phyloP scores from a whole-genome alignment of 2,113 vertebrate genomes.

The Lycocorax pyrrhopterus region DNA sequence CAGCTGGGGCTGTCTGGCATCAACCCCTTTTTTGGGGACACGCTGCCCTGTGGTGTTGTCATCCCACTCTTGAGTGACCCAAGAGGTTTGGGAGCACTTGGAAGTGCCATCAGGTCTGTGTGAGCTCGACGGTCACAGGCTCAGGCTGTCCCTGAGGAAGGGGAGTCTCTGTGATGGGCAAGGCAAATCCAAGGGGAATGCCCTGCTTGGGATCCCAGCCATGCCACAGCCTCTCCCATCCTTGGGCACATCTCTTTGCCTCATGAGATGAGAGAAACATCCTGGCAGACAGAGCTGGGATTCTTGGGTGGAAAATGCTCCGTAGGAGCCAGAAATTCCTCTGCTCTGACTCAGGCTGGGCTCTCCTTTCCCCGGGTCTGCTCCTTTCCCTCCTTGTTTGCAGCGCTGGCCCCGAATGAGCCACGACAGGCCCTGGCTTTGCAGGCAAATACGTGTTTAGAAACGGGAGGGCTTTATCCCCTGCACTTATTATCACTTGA shows the following conservation, averaged over 20 bases:
- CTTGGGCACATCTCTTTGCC: neutral
- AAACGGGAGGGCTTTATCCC: conserved; percentile 29
- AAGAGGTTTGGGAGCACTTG: neutral
- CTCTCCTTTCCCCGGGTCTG: neutral
- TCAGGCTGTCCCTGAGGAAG: neutral
- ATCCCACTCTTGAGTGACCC: neutral
- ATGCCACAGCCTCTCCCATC: neutral
- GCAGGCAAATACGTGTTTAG: neutral
- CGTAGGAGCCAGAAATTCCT: neutral
- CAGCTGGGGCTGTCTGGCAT: neutral
- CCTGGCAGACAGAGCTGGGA: neutral
- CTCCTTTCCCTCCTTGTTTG: neutral
- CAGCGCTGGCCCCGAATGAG: neutral
- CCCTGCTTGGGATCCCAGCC: neutral
- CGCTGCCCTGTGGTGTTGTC: accelerated
- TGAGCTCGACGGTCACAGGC: accelerated
- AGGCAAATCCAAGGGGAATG: neutral
- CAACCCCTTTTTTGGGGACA: neutral
- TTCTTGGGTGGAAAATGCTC: neutral
- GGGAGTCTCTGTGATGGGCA: neutral
- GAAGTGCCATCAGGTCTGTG: neutral
- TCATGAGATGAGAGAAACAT: neutral
- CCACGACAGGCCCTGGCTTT: neutral
- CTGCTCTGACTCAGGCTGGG: neutral
- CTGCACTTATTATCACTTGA: conserved; percentile 25